Evolutionary conservation across 2,797 vertebrate genomes (phyloP).

Genomic region (Babyrousa celebensis): DNA sequence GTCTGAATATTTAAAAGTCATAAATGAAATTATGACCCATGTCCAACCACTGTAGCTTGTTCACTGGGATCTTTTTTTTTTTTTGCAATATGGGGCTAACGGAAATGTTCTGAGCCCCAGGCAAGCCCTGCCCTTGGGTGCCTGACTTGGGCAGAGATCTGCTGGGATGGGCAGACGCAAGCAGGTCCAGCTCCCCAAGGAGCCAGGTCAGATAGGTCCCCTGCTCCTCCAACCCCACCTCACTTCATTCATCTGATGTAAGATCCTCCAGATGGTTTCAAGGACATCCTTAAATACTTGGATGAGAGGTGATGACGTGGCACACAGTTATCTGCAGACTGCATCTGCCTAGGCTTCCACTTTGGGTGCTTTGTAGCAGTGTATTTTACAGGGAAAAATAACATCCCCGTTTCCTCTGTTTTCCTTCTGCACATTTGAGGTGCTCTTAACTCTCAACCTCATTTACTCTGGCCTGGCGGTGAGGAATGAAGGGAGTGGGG

Average conservation of each 20-base stretch:
- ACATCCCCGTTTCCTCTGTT: background rate
- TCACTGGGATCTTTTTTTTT: background rate
- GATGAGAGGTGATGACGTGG: background rate
- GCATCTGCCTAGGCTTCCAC: background rate
- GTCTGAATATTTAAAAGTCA: background rate
- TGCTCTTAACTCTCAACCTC: background rate
- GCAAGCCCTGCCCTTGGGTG: background rate
- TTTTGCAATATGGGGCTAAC: background rate
- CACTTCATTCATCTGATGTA: background rate
- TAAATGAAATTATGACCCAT: background rate
- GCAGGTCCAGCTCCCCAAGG: no score
- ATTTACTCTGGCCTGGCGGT: background rate
- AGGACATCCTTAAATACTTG: background rate
- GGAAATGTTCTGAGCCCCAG: background rate
- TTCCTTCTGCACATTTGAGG: background rate
- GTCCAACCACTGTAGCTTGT: background rate
- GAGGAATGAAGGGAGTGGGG: background rate
- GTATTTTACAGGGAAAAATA: background rate
- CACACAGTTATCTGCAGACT: accelerated
- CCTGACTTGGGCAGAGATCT: background rate
- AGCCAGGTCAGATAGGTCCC: background rate
- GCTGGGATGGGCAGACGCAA: background rate
- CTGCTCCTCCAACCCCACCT: accelerated
- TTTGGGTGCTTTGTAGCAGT: background rate
- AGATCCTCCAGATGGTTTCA: background rate